phyloP scores from a whole-genome alignment of 2,113 vertebrate species.

The Callionymus lyra region DNA sequence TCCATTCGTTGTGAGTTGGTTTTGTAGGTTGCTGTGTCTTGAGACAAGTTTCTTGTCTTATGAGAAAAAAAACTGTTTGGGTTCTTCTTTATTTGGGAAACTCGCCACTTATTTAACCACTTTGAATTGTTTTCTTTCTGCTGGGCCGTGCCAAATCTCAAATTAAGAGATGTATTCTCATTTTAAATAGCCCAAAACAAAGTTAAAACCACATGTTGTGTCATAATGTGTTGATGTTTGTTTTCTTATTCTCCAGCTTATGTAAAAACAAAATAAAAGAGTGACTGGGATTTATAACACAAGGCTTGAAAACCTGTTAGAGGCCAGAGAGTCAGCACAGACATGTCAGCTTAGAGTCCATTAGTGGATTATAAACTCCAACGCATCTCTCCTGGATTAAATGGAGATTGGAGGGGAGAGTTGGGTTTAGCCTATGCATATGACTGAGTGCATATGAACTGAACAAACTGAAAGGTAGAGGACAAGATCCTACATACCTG shows the following conservation, averaged over 20 bases:
- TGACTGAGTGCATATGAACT: conserved; percentile 18
- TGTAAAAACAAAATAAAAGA: conserved; percentile 7
- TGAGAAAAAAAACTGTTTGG: too few relatives aligned
- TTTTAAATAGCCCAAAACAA: too few relatives aligned
- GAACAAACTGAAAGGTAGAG: conserved; percentile 18
- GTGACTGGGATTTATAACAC: conserved; percentile 5
- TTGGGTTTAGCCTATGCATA: conserved; percentile 12
- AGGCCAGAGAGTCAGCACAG: conserved; percentile 41
- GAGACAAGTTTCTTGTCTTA: too few relatives aligned
- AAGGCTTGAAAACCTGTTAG: conserved; percentile 24
- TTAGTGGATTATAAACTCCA: conserved; percentile 67
- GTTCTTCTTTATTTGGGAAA: too few relatives aligned
- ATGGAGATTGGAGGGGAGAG: conserved; percentile 17
- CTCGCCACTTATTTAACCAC: too few relatives aligned
- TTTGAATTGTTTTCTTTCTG: too few relatives aligned
- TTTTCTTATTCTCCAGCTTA: conserved; percentile 18
- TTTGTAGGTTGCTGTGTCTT: too few relatives aligned
- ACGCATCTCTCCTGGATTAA: conserved; percentile 54
- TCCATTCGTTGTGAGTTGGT: too few relatives aligned
- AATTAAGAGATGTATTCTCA: too few relatives aligned
- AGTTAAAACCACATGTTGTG: too few relatives aligned
- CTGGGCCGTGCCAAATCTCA: too few relatives aligned
- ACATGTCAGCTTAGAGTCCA: conserved; percentile 59
- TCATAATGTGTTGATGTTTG: conserved; percentile 7
- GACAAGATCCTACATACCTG: neutral